A percentile compares a stretch with the other conserved stretches of the same genome.
Evolutionary conservation across 2,113 vertebrate genomes (phyloP).

Genomic region (Ceuthmochares aereus): DNA sequence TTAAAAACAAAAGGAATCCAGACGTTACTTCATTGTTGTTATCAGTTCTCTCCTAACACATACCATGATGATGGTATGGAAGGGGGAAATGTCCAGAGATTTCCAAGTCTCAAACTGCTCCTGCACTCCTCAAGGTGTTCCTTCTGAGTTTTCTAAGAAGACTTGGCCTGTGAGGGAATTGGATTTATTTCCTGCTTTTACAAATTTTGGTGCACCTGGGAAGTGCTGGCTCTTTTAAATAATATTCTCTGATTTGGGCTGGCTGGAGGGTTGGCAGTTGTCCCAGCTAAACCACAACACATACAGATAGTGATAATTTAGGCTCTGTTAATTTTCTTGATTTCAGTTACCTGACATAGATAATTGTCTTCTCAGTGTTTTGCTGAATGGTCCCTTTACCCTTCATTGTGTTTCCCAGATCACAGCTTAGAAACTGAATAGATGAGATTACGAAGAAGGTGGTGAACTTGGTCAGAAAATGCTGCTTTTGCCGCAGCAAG

Average conservation of each 20-base stretch:
- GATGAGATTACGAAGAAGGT: not conserved
- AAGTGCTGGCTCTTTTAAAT: not conserved
- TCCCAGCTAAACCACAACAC: not conserved
- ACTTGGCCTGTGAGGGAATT: not conserved
- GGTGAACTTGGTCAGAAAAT: not conserved
- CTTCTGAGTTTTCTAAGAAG: not conserved
- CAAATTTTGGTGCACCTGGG: not conserved
- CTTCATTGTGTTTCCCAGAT: not conserved
- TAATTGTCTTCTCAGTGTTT: not conserved
- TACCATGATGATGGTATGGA: not conserved
- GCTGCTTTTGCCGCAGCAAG: not conserved
- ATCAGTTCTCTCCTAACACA: accelerated
- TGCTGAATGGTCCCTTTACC: not conserved
- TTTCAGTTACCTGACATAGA: not conserved
- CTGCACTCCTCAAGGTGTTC: not conserved
- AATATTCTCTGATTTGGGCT: not conserved
- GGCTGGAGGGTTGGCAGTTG: not conserved
- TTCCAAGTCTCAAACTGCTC: not conserved
- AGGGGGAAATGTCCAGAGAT: not conserved
- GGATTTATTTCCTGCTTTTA: not conserved
- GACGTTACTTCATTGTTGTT: not conserved
- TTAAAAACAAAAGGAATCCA: not conserved
- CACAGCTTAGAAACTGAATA: not conserved
- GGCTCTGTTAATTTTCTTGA: not conserved
- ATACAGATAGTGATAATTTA: not conserved